Conservation (phyloP, 1,140 invertebrate genomes). For the Rhizoglyphus robini region DNA sequence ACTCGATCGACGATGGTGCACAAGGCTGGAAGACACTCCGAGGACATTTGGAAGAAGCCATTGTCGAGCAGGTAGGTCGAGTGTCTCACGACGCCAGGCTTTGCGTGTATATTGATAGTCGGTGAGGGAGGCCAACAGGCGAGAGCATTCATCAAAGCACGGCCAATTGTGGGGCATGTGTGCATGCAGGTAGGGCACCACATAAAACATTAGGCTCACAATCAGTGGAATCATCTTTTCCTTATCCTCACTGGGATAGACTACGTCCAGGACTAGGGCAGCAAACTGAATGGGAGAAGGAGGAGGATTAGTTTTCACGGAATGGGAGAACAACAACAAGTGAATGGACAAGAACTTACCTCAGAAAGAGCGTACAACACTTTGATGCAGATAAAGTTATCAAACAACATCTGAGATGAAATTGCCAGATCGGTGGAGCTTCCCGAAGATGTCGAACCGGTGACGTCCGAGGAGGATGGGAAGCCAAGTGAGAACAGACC, state of each 20-base stretch:
- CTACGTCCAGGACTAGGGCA: constrained; percentile 77
- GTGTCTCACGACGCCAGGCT: constrained; percentile 79
- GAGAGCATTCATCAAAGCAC: constrained; percentile 72
- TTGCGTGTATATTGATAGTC: constrained; percentile 79
- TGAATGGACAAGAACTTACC: constrained; percentile 31
- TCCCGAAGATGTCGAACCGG: neutral
- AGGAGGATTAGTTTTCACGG: neutral
- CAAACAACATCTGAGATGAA: neutral
- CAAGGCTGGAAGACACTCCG: constrained; percentile 62
- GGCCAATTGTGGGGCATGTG: constrained; percentile 67
- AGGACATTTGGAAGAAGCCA: constrained; percentile 77
- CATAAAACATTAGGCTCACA: constrained; percentile 67
- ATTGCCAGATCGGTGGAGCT: constrained; percentile 31
- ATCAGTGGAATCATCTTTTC: constrained; percentile 72
- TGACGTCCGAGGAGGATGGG: no score
- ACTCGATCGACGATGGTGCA: constrained; percentile 74
- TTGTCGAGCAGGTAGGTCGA: constrained; percentile 72
- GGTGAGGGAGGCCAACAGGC: constrained; percentile 65
- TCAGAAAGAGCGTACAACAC: constrained; percentile 58
- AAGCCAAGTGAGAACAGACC: neutral
- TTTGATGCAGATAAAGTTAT: constrained; percentile 45
- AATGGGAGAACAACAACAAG: constrained; percentile 14
- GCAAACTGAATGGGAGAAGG: constrained; percentile 45
- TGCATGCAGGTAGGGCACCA: constrained; percentile 76
- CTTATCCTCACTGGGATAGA: constrained; percentile 82